phyloP scores from a whole-genome alignment of 2,113 vertebrate species.

The Cervus canadensis region DNA sequence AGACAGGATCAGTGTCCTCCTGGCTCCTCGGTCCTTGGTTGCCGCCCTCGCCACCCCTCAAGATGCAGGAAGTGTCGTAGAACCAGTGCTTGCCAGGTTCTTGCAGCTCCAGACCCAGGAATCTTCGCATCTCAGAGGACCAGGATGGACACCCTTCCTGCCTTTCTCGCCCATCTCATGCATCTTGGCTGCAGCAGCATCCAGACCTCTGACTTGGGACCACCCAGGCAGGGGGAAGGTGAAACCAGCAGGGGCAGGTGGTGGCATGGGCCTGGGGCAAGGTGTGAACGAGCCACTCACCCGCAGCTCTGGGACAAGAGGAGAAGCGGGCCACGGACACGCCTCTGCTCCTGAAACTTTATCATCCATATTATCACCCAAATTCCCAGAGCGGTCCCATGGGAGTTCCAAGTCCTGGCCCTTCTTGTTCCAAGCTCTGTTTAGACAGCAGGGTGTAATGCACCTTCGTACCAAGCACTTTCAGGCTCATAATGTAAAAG shows the following conservation, averaged over 20 bases:
- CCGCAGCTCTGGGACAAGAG: background rate
- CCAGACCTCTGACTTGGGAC: background rate
- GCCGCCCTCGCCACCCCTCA: background rate
- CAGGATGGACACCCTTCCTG: accelerated
- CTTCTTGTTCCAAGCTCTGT: background rate
- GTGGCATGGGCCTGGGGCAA: no score
- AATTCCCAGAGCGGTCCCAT: background rate
- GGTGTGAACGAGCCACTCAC: accelerated
- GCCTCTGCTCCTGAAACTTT: background rate
- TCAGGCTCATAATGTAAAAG: background rate
- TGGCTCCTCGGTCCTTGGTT: background rate
- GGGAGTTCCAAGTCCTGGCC: accelerated
- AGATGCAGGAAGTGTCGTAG: accelerated
- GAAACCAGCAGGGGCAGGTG: background rate
- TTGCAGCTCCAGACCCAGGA: background rate
- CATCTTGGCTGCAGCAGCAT: no score
- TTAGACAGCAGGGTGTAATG: accelerated
- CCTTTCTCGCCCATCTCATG: accelerated
- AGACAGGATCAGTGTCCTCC: background rate
- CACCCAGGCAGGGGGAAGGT: accelerated
- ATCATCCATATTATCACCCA: accelerated
- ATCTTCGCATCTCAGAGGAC: background rate
- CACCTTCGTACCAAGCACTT: no score
- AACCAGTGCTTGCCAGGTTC: background rate
- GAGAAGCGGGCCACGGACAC: accelerated